phyloP scores from a whole-genome alignment of 64 coral and sea anemone species.

The Stichodactyla helianthus region DNA sequence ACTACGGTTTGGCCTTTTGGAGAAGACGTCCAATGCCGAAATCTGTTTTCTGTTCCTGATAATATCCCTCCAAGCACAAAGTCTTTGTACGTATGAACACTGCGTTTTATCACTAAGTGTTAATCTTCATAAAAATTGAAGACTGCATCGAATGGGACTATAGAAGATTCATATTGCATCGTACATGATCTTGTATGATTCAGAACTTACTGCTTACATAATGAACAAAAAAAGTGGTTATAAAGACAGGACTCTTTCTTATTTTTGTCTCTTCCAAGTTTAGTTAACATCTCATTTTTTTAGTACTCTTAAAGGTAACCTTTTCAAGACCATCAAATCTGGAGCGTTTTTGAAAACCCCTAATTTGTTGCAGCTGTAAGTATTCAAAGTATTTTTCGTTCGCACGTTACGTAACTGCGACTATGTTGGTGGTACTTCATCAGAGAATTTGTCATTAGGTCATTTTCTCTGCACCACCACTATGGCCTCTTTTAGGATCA shows the following conservation, averaged over 20 bases:
- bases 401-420: too few relatives aligned
- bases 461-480: too few relatives aligned
- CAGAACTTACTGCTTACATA: too few relatives aligned
- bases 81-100: neutral
- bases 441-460: too few relatives aligned
- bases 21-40: neutral
- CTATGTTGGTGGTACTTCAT: too few relatives aligned
- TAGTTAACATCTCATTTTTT: neutral
- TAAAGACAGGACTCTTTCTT: too few relatives aligned
- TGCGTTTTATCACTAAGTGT: neutral
- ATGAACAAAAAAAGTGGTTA: too few relatives aligned
- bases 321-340: neutral
- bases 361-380: neutral
- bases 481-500: too few relatives aligned
- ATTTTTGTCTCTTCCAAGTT: neutral
- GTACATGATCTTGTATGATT: too few relatives aligned
- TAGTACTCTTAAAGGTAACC: neutral
- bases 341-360: neutral
- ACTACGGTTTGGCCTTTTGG: neutral
- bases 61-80: neutral
- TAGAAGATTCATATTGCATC: too few relatives aligned
- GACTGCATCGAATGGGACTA: too few relatives aligned
- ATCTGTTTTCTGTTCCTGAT: neutral
- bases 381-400: neutral
- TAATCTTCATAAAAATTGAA: too few relatives aligned